Evolutionary conservation across 2,888 invertebrate genomes (phyloP), one percentile per base, ranked within the genome.

Genomic region (Drosophila subquinaria): DNA sequence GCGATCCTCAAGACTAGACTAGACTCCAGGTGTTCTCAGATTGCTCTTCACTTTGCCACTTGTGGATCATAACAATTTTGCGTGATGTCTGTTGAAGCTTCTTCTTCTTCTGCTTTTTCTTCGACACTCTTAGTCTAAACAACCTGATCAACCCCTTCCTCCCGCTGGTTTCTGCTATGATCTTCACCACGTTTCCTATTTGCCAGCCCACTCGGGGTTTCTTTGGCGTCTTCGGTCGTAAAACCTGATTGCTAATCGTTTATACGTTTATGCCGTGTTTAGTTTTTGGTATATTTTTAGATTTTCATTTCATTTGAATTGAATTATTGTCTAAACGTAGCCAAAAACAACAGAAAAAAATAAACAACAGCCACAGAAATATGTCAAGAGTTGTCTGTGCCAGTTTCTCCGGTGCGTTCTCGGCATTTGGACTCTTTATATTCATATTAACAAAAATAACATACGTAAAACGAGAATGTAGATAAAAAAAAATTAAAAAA

Each of bases 301-400:
- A 57, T 67, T 73, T 74, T 68, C 64, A 76, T 76, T 77, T 82
- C 50, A 66, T 42, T 35, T 56, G 60, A 56, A 69, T 64, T 65
- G 79, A 82, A 76, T 81, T 81, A 83, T 79, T 73, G 83, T 69
- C 73, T 64, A 78, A 83, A 65, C 72, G 61, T 80, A 65, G 68
- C 70, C 69, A 79, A 70, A 66, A 76, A 65, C 68, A 84, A 80
- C 69, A 63, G 40, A 48, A 48, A 55, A 53, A 62, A 15, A 65
- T 52, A 68, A 52, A 51, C 42, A 59, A 35, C 17, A 36, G 17
- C 3, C 48, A 66, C 38, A 52, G 40, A 76, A 79, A 60, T 81
- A 62, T 82, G 81, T 74, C 78, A 70, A 79, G 72, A 82, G 73
- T 80, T 70, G 79, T 76, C 50, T 80, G 65, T 72, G 76, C 79